These are phyloP conservation scores for Troides oblongomaculatus DNA, from an alignment of 2,888 invertebrate species.

Conservation along the genomic window DNA sequence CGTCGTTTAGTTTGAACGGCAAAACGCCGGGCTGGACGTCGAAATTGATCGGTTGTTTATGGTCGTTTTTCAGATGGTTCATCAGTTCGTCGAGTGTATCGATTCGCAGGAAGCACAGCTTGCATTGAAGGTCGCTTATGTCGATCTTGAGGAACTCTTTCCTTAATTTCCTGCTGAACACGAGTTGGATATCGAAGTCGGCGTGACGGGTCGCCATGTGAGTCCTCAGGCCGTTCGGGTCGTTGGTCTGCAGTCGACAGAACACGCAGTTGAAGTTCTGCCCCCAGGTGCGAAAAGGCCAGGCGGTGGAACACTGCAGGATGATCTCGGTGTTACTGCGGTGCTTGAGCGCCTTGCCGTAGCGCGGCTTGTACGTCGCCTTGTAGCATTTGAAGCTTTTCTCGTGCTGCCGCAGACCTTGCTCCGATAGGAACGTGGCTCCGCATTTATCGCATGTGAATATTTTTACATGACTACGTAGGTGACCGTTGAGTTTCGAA, in stretches of 20 bases:
- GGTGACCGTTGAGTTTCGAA: slow-evolving; percentile 67
- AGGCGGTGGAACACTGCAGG: slow-evolving; percentile 69
- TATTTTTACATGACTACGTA: slow-evolving; percentile 67
- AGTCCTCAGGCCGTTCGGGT: slow-evolving; percentile 65
- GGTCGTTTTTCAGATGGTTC: slow-evolving; percentile 65
- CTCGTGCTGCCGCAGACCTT: slow-evolving; percentile 67
- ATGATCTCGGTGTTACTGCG: slow-evolving; percentile 71
- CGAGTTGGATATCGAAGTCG: slow-evolving; percentile 64
- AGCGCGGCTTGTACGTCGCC: slow-evolving; percentile 67
- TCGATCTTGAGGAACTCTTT: slow-evolving; percentile 72
- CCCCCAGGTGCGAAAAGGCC: slow-evolving; percentile 72
- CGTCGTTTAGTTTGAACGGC: slow-evolving; percentile 69
- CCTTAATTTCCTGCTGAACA: slow-evolving; percentile 66
- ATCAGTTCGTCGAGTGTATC: slow-evolving; percentile 64
- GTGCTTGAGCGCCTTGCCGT: slow-evolving; percentile 67
- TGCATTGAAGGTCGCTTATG: slow-evolving; percentile 70
- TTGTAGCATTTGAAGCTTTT: slow-evolving; percentile 70
- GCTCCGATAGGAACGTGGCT: slow-evolving; percentile 67
- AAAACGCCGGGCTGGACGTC: slow-evolving; percentile 71
- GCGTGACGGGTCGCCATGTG: slow-evolving; percentile 70
- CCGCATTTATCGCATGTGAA: slow-evolving; percentile 71
- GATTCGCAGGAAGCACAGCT: slow-evolving; percentile 64
- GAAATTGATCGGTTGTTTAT: slow-evolving; percentile 67
- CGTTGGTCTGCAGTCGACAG: slow-evolving; percentile 69
- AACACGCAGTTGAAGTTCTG: slow-evolving; percentile 73